phyloP scores from a whole-genome alignment of 2,797 vertebrate genomes.

The Bradypodion pumilum region DNA sequence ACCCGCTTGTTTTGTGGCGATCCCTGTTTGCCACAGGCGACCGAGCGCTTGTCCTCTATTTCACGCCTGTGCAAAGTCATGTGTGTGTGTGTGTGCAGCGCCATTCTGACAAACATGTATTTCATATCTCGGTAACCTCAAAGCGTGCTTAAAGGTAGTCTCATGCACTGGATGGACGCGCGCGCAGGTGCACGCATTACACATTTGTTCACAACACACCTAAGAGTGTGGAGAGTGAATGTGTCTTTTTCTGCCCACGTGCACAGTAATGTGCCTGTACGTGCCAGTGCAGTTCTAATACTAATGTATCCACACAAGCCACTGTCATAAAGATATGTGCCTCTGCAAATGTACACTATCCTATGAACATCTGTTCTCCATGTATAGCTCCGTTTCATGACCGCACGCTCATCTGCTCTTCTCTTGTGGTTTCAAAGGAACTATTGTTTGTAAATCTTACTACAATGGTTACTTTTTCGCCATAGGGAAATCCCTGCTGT shows the following conservation, averaged over 20 bases:
- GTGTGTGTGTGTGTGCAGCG: no score
- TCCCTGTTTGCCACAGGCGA: not conserved
- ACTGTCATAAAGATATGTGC: not conserved
- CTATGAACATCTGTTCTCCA: not conserved
- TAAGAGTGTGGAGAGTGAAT: not conserved
- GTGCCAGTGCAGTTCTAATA: not conserved
- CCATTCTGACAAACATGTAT: not conserved
- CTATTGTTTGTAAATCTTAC: no score
- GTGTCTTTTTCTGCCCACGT: not conserved
- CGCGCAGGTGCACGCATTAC: not conserved
- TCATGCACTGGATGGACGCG: rapidly evolving
- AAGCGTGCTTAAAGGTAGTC: no score
- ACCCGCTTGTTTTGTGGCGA: not conserved
- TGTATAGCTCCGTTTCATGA: not conserved
- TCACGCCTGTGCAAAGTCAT: not conserved
- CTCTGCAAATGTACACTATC: not conserved
- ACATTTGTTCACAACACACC: not conserved
- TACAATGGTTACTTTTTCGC: no score
- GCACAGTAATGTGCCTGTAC: no score
- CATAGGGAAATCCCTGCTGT: no score
- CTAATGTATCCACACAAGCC: not conserved
- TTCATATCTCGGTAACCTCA: not conserved
- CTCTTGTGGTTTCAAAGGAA: no score
- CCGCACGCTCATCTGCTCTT: not conserved
- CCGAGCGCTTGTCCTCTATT: not conserved